Evolutionary conservation across 2,797 vertebrate genomes (phyloP).

Genomic region (Sebastes itinus): DNA sequence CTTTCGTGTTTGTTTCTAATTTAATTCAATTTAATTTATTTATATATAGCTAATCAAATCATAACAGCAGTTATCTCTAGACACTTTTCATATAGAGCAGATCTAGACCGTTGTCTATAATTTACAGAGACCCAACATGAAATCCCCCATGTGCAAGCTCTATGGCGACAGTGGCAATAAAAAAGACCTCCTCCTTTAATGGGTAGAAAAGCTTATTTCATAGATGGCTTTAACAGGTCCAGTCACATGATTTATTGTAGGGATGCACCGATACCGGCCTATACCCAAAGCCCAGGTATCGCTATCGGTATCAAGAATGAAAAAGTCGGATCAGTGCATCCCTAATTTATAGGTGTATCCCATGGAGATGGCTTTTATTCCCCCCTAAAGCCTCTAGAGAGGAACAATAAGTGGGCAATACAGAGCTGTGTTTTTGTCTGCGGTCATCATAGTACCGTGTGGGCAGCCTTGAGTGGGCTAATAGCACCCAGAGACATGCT

Average conservation of each 20-base stretch:
- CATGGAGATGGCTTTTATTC: conserved; percentile 15
- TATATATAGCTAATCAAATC: too few relatives aligned
- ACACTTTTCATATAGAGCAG: too few relatives aligned
- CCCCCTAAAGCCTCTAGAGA: background rate
- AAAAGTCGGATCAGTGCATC: background rate
- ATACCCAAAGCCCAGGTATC: too few relatives aligned
- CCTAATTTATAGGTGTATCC: background rate
- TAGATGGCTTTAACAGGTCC: background rate
- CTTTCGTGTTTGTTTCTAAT: background rate
- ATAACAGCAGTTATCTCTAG: too few relatives aligned
- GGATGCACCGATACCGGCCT: too few relatives aligned
- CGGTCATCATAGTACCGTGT: conserved; percentile 41
- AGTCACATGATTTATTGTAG: background rate
- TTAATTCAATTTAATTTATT: too few relatives aligned
- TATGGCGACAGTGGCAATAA: too few relatives aligned
- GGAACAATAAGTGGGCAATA: conserved; percentile 30
- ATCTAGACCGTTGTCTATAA: too few relatives aligned
- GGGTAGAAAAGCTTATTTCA: background rate
- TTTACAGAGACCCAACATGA: too few relatives aligned
- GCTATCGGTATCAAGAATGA: too few relatives aligned
- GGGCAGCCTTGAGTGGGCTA: conserved; percentile 61
- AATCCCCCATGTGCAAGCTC: too few relatives aligned
- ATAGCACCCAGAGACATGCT: conserved; percentile 47
- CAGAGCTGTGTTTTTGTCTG: conserved; percentile 3
- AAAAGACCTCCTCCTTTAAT: too few relatives aligned